A percentile compares a stretch with the other conserved stretches of the same genome.
Conservation (phyloP, 2,797 vertebrate species). For the Potorous gilbertii region DNA sequence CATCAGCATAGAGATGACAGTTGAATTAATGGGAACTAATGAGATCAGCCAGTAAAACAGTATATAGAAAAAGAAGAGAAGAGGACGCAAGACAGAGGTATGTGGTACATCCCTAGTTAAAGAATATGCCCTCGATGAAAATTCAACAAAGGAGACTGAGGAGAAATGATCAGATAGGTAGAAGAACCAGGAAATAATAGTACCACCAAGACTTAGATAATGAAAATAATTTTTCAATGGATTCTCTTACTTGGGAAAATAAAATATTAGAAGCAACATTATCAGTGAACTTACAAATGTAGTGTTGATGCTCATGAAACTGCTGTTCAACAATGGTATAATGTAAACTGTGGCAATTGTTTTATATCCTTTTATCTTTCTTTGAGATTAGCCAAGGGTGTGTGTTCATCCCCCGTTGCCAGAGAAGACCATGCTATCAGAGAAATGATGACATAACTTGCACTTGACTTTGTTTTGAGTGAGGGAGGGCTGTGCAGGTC, state of each 20-base stretch:
- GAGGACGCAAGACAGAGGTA: background rate
- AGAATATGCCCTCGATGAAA: too few species aligned
- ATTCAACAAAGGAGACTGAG: background rate
- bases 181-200: background rate
- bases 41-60: too few species aligned
- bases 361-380: background rate
- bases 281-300: background rate
- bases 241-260: background rate
- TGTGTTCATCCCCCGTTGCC: too few species aligned
- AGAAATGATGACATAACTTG: too few species aligned
- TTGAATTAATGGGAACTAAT: too few species aligned
- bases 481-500: too few species aligned
- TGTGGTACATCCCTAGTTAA: background rate
- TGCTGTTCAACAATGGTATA: too few species aligned
- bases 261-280: background rate
- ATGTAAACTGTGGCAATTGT: background rate
- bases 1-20: background rate
- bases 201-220: background rate
- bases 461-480: too few species aligned
- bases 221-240: background rate
- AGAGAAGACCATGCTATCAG: too few species aligned
- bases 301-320: too few species aligned
- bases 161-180: background rate
- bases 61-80: background rate
- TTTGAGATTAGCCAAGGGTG: background rate